Percentiles rank a stretch among this genome's conserved stretches.
Evolutionary conservation across 2,888 invertebrate species (phyloP).

Genomic region (Acanthosepion esculentum): DNA sequence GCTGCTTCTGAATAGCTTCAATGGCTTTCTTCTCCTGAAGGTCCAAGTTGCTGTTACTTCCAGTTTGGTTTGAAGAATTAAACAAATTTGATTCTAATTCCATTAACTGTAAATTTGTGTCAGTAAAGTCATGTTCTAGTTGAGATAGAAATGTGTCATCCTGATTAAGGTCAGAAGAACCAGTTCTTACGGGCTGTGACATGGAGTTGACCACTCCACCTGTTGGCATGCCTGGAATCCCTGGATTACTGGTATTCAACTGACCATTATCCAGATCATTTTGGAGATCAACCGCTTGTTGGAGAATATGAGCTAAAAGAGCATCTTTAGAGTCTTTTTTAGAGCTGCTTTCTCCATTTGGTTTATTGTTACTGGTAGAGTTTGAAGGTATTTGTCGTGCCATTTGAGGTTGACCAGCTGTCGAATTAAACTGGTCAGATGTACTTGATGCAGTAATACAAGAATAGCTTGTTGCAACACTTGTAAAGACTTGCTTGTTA

Average conservation of each 20-base stretch:
- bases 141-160: slow-evolving; percentile 53
- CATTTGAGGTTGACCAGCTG: background rate
- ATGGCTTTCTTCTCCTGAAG: slow-evolving; percentile 85
- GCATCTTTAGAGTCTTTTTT: slow-evolving; percentile 64
- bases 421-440: slow-evolving; percentile 15
- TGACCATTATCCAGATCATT: slow-evolving; percentile 60
- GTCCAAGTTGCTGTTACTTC: slow-evolving; percentile 53
- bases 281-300: slow-evolving; percentile 86
- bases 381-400: background rate
- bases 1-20: slow-evolving; percentile 89
- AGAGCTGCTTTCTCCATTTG: slow-evolving; percentile 34
- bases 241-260: slow-evolving; percentile 49
- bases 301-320: slow-evolving; percentile 87
- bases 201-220: slow-evolving; percentile 47
- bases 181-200: slow-evolving; percentile 36
- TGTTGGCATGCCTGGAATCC: slow-evolving; percentile 47
- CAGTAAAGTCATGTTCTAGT: slow-evolving; percentile 66
- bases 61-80: slow-evolving; percentile 50
- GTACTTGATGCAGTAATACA: background rate
- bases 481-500: slow-evolving; percentile 39
- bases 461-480: background rate
- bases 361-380: background rate
- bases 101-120: slow-evolving; percentile 56
- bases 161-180: background rate
- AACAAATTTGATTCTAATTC: slow-evolving; percentile 63